Percentiles rank a stretch among this genome's conserved stretches.
phyloP scores from a whole-genome alignment of 2,113 vertebrate species.

The Dipodomys stephensi region DNA sequence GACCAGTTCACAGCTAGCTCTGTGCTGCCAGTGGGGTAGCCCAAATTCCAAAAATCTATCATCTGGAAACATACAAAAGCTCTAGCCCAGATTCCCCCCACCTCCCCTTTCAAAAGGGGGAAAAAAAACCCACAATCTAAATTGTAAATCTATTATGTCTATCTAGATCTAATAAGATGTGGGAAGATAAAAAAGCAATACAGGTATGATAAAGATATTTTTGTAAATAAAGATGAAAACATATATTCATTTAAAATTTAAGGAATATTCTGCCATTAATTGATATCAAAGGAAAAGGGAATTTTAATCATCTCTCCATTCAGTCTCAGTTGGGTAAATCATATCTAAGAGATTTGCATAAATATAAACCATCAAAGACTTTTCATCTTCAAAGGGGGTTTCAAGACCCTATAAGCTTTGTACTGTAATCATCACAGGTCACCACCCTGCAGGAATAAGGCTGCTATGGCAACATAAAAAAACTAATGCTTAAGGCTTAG shows the following conservation, averaged over 20 bases:
- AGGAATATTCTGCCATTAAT: constrained; percentile 96
- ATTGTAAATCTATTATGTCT: constrained; percentile 95
- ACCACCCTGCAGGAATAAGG: constrained; percentile 99
- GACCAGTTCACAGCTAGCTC: constrained; percentile 99
- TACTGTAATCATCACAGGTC: constrained; percentile 99
- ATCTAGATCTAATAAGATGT: constrained; percentile 89
- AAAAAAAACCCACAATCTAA: constrained; percentile 82
- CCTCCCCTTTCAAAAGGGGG: constrained; percentile 84
- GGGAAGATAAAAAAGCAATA: constrained; percentile 85
- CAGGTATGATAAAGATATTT: constrained; percentile 91
- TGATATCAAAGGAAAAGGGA: constrained; percentile 97
- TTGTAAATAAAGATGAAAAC: constrained; percentile 93
- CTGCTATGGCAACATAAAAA: constrained; percentile 99
- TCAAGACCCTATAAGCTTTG: constrained; percentile 99
- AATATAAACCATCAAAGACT: constrained; percentile 99
- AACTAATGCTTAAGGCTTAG: constrained; percentile 99
- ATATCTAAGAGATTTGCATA: constrained; percentile 99
- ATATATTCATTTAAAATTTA: constrained; percentile 93
- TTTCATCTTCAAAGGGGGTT: constrained; percentile 99
- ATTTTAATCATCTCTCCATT: constrained; percentile 99
- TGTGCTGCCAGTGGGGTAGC: constrained; percentile 97
- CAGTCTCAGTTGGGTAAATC: constrained; percentile 99
- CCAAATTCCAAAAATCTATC: constrained; percentile 99
- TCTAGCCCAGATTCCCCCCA: constrained; percentile 93
- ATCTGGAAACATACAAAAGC: constrained; percentile 99